Conservation (phyloP, 2,113 vertebrate genomes). For the Sinocyclocheilus rhinocerous region DNA sequence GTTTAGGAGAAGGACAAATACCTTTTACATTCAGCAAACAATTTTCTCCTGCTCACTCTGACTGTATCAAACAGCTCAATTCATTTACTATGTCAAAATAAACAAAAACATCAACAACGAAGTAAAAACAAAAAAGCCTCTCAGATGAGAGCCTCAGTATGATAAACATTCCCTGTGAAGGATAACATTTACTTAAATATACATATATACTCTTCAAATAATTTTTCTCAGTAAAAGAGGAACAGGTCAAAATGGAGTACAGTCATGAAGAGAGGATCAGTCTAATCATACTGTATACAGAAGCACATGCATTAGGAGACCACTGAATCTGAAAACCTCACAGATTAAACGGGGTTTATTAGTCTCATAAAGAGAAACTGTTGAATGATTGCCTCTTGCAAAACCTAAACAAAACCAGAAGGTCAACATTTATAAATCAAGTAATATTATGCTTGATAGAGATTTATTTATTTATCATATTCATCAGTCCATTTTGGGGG, state of each 20-base stretch:
- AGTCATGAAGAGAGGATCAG: conserved; percentile 60
- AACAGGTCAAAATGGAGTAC: conserved; percentile 54
- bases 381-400: conserved; percentile 81
- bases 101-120: conserved; percentile 55
- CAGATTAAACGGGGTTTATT: conserved; percentile 55
- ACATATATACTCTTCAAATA: conserved; percentile 67
- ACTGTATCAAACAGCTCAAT: conserved; percentile 63
- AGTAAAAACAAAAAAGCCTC: conserved; percentile 58
- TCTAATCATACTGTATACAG: conserved; percentile 69
- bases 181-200: conserved; percentile 70
- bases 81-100: conserved; percentile 33
- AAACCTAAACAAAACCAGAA: conserved; percentile 69
- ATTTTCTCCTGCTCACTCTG: conserved; percentile 38
- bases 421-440: conserved; percentile 72
- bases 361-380: conserved; percentile 55
- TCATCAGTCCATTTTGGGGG: conserved; percentile 64
- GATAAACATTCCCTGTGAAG: conserved; percentile 68
- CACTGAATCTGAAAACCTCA: conserved; percentile 64
- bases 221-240: conserved; percentile 66
- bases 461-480: conserved; percentile 62
- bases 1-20: conserved; percentile 25
- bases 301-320: conserved; percentile 75
- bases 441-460: conserved; percentile 58
- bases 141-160: conserved; percentile 65
- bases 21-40: conserved; percentile 31